These are phyloP conservation scores for Huso huso DNA, from an alignment of 2,797 vertebrate genomes.

Conservation along the genomic window DNA sequence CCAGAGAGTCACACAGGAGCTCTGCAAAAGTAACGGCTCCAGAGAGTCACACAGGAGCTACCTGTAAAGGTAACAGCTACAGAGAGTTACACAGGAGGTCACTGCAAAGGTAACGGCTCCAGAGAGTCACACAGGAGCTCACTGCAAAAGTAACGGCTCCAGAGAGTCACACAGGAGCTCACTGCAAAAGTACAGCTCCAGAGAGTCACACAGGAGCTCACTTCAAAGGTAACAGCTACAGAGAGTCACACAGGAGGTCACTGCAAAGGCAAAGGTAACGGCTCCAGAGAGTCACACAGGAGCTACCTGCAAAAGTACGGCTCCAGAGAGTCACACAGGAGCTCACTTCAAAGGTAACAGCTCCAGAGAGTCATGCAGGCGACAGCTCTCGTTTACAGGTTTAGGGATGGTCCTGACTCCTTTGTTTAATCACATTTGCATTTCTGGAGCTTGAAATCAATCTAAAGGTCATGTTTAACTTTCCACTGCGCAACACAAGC, in stretches of 20 bases:
- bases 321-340: too few relatives aligned
- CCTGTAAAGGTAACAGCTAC: slow-evolving; percentile 44
- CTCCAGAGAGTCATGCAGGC: slow-evolving; percentile 35
- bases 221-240: slow-evolving; percentile 43
- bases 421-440: too few relatives aligned
- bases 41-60: slow-evolving; percentile 44
- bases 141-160: not conserved
- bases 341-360: slow-evolving; percentile 8
- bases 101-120: not conserved
- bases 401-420: slow-evolving; percentile 14
- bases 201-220: slow-evolving; percentile 43
- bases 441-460: too few relatives aligned
- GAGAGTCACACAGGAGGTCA: not conserved
- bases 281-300: not conserved
- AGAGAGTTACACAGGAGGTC: not conserved
- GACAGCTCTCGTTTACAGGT: not conserved
- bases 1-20: too few relatives aligned
- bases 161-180: too few relatives aligned
- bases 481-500: too few relatives aligned
- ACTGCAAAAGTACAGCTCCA: too few relatives aligned
- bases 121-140: not conserved
- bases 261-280: not conserved
- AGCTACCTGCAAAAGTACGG: not conserved
- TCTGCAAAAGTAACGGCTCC: slow-evolving; percentile 26
- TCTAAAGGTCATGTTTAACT: too few relatives aligned